Base-by-base conservation (phyloP, 2,888 invertebrate genomes). In the Cephus runcator region DNA sequence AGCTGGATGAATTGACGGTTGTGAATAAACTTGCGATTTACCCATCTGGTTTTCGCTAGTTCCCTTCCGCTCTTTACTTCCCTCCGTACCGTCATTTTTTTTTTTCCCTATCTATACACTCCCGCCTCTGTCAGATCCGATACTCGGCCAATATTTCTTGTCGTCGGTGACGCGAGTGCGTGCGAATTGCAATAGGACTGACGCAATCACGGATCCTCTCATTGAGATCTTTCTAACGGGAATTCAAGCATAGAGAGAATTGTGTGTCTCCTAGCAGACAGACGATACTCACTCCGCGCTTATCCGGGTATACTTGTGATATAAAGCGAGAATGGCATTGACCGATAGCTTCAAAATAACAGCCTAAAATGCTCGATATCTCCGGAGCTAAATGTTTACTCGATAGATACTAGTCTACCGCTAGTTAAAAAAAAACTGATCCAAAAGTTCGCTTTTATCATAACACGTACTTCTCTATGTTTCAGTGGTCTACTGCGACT, bases 401-500 rank as follows among this genome's bases (percentile, higher is more conserved):
- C 23, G 9, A 56, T 9, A 56, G 23, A 56, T 56, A 56, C 56
- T 56, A 9, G 56, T 23, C 9, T 9, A 23, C 23, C 56, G 9
- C 23, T 6, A 23, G 56, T 56, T 9, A 4, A 56, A 9, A 40
- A 40, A 56, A 56, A 23, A 23, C 56, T 15, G 23, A 56, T 23
- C 56, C 23, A 56, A 56, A 56, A 56, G 6, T 23, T 56, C 9
- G 9, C 56, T 23, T 56, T 23, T 56, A 56, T 56, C 9, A 2
- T 56, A 56, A 56, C 56, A 56, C 56, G 9, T 23, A 56, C 23
- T 3, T 56, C 40, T 77, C 88, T 86, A 87, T 88, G 79, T 93
- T 94, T 77, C 94, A 96, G 96, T 96, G 87, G 95, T 97, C 15
- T 97, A 97, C 91, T 96, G 97, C 92, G 97, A 98, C 92, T 97